A percentile compares a stretch with the other conserved stretches of the same genome.
These are phyloP conservation scores for Cephus pygmeus DNA, from an alignment of 2,888 invertebrate species.

Conservation along the genomic window DNA sequence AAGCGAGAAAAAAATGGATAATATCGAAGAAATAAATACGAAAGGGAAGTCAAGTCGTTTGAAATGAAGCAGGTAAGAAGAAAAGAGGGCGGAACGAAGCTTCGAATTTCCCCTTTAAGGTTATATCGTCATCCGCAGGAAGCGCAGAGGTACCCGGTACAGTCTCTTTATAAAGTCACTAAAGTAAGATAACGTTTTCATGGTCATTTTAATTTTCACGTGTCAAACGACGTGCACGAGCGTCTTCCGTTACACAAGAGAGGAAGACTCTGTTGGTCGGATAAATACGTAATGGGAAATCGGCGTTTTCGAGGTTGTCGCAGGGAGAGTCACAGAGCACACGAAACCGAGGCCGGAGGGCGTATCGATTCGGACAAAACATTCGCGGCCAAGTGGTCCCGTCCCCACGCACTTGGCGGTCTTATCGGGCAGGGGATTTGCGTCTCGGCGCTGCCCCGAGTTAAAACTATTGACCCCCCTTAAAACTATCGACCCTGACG, in stretches of 20 bases:
- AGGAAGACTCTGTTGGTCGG: background rate
- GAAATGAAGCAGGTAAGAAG: background rate
- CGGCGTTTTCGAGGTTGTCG: background rate
- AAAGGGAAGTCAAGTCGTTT: background rate
- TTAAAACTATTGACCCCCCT: conserved; percentile 6
- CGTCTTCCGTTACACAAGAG: background rate
- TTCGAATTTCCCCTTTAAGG: background rate
- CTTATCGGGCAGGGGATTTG: conserved; percentile 32
- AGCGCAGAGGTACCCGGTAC: background rate
- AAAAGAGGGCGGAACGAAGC: background rate
- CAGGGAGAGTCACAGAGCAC: background rate
- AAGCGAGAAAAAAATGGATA: background rate
- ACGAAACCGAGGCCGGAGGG: conserved; percentile 33
- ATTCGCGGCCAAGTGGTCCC: conserved; percentile 39
- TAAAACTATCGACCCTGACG: background rate
- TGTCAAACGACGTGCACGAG: background rate
- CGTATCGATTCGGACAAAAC: conserved; percentile 58
- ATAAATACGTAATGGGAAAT: background rate
- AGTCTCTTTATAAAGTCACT: background rate
- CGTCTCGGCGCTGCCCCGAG: conserved; percentile 22
- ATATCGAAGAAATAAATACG: background rate
- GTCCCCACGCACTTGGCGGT: conserved; percentile 24
- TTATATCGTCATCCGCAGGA: background rate
- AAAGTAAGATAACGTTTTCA: background rate
- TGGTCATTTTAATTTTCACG: background rate